phyloP scores from a whole-genome alignment of 2,797 vertebrate genomes.

The Acanthurus tractus region DNA sequence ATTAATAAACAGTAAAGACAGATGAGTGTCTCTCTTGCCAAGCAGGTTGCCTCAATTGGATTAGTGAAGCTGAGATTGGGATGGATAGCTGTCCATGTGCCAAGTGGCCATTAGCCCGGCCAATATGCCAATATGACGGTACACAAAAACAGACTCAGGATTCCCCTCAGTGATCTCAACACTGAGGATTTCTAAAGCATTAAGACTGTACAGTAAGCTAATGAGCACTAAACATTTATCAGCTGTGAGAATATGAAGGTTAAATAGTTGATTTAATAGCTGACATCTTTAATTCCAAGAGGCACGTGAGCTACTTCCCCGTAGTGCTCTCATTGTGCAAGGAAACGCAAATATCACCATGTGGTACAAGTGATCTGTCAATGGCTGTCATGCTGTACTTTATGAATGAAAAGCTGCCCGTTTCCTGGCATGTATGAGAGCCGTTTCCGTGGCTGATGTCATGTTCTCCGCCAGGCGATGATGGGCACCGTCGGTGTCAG shows the following conservation, averaged over 20 bases:
- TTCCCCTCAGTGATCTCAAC: slow-evolving; percentile 61
- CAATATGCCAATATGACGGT: slow-evolving; percentile 70
- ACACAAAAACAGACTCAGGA: slow-evolving; percentile 70
- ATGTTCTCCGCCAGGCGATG: slow-evolving; percentile 56
- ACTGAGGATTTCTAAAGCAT: slow-evolving; percentile 59
- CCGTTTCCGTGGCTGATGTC: slow-evolving; percentile 60
- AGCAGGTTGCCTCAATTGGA: slow-evolving; percentile 82
- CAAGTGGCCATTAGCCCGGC: slow-evolving; percentile 78
- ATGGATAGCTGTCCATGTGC: slow-evolving; percentile 82
- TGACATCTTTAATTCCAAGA: slow-evolving; percentile 45
- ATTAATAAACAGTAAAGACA: slow-evolving; percentile 84
- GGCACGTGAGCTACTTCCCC: slow-evolving; percentile 41
- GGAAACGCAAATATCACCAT: slow-evolving; percentile 56
- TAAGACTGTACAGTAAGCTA: slow-evolving; percentile 58
- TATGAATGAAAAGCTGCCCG: slow-evolving; percentile 64
- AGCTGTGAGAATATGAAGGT: slow-evolving; percentile 45
- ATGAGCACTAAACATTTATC: slow-evolving; percentile 69
- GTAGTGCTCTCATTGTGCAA: slow-evolving; percentile 38
- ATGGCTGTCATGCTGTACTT: slow-evolving; percentile 59
- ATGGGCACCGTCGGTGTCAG: slow-evolving; percentile 65
- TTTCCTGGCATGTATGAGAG: slow-evolving; percentile 52
- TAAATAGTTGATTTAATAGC: slow-evolving; percentile 49
- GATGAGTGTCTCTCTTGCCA: slow-evolving; percentile 80
- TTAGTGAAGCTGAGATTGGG: slow-evolving; percentile 78
- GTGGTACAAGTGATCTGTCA: slow-evolving; percentile 50